Percentiles rank a stretch among this genome's conserved stretches.
Conservation (phyloP, 2,888 invertebrate genomes). For the Leucophenga montana region DNA sequence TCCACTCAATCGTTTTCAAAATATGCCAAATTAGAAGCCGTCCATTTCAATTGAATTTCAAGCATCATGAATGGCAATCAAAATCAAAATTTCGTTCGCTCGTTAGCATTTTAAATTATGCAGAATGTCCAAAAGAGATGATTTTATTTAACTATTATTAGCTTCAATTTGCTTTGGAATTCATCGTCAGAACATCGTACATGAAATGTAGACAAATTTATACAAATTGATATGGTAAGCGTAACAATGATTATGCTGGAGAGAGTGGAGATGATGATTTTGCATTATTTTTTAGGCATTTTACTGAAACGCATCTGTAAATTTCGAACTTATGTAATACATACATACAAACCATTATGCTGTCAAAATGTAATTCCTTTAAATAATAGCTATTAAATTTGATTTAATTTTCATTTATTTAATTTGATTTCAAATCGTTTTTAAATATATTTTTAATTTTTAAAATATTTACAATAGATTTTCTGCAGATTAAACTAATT, state of each 20-base stretch:
- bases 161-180: conserved; percentile 23
- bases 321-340: not conserved
- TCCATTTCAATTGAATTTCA: conserved; percentile 55
- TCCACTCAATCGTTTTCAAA: no score
- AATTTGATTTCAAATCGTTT: conserved; percentile 44
- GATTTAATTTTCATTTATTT: conserved; percentile 50
- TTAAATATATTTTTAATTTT: conserved; percentile 29
- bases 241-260: no score
- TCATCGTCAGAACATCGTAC: conserved; percentile 36
- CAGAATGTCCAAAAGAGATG: conserved; percentile 21
- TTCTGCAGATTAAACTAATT: conserved; percentile 29
- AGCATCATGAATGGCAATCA: conserved; percentile 39
- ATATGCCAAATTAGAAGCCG: not conserved
- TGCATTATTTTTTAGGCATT: conserved; percentile 13
- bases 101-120: conserved; percentile 46
- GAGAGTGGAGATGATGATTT: no score
- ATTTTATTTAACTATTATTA: conserved; percentile 41
- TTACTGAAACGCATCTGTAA: not conserved
- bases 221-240: conserved; percentile 18
- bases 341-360: no score
- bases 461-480: not conserved
- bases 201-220: conserved; percentile 14
- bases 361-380: not conserved
- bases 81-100: conserved; percentile 18
- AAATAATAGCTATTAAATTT: conserved; percentile 38